Percentiles rank a stretch among this genome's conserved stretches.
Conservation (phyloP, 1,140 invertebrate genomes). For the Nylanderia fulva region DNA sequence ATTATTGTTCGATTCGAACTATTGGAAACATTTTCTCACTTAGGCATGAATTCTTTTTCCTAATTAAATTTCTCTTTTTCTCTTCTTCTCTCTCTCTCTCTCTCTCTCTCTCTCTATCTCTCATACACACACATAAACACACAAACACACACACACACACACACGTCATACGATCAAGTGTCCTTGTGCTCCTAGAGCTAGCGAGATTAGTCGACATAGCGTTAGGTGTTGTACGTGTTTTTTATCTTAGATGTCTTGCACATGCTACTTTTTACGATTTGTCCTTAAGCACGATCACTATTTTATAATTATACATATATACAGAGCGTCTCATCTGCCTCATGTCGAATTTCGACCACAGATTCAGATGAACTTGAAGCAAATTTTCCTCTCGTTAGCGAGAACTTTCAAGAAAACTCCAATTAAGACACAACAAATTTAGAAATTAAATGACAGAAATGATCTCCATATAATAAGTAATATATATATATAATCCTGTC, state of each 20-base stretch:
- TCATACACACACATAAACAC: no score
- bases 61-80: conserved; percentile 62
- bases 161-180: conserved; percentile 58
- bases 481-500: not conserved
- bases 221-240: conserved; percentile 81
- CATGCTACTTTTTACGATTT: conserved; percentile 82
- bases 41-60: conserved; percentile 67
- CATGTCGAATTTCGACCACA: not conserved
- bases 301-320: conserved; percentile 50
- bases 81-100: conserved; percentile 15
- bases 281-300: conserved; percentile 82
- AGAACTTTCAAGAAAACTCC: not conserved
- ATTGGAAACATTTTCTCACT: conserved; percentile 58
- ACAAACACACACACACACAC: no score
- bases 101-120: no score
- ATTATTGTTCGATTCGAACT: conserved; percentile 25
- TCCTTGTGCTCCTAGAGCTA: conserved; percentile 78
- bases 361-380: not conserved
- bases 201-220: conserved; percentile 80
- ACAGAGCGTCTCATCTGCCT: conserved; percentile 52
- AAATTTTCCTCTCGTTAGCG: not conserved
- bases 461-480: no score
- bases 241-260: conserved; percentile 84
- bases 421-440: not conserved
- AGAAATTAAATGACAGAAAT: not conserved